Evolutionary conservation across 1,140 invertebrate genomes (phyloP), one percentile per base, ranked within the genome.

Genomic region (Metopolophium dirhodum): DNA sequence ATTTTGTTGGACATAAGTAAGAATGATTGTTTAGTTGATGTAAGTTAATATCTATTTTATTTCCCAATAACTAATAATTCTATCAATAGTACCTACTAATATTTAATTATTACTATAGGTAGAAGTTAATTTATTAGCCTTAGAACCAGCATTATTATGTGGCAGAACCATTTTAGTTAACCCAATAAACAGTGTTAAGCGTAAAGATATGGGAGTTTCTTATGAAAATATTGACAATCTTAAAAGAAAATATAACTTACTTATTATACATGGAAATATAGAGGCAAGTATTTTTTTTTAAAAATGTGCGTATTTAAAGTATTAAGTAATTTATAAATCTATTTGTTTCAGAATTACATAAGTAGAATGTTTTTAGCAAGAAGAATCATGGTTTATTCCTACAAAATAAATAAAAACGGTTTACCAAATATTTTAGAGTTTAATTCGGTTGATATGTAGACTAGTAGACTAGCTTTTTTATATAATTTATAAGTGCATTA

Each of bases 101-200:
- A 68, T 68, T 18, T 68, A 22, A 22, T 22, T 30, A 30, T 89
- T 82, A 68, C 23, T 93, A 4, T 41, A 93, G 91, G 77, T n/a
- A 51, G 91, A 93, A 86, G 26, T 93, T 4, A 93, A 93, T 93
- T 54, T 93, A 26, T 45, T 93, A 83, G 45, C 82, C 1, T 7
- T 93, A 18, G 91, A 93, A 54, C 82, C 91, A 93, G 77, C 82
- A 51, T 93, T 93, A 45, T 93, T 93, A 57, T 93, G 91, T 54
- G 91, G 91, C 11, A 93, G 91, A 22, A 93, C 91, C 8, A 57
- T 93, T 9, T 93, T 93, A 22, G 91, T 93, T 45, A 93, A 93
- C 54, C 91, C 91, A 26, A 93, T 41, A 89, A 85, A 45, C 3
- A 49, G 26, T 93, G 30, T 93, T 7, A 93, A 93, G 3, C 87